Percentiles rank a stretch among this genome's conserved stretches.
These are phyloP conservation scores for Glyphotaelius pellucidus DNA, from an alignment of 2,888 invertebrate genomes.

Conservation along the genomic window DNA sequence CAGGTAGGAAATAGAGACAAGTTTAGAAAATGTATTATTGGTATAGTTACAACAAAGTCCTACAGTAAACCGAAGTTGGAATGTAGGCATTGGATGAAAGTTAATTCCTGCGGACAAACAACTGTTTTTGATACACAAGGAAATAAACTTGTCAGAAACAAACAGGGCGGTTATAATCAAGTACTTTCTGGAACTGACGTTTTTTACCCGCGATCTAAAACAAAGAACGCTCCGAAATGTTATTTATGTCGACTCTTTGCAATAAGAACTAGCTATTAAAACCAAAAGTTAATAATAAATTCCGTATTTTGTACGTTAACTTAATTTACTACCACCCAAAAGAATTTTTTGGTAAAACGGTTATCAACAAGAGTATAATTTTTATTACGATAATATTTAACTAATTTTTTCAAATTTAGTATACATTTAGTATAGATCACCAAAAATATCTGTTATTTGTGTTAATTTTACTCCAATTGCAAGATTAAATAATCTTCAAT, in stretches of 20 bases:
- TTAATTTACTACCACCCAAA: neutral
- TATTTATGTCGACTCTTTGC: neutral
- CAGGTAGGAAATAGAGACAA: neutral
- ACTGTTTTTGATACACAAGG: slow-evolving; percentile 22
- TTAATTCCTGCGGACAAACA: neutral
- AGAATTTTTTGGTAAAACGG: neutral
- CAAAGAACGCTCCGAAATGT: neutral
- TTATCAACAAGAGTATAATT: neutral
- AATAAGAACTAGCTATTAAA: neutral
- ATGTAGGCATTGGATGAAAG: neutral
- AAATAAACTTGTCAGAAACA: slow-evolving; percentile 38
- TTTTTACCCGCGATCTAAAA: slow-evolving; percentile 31
- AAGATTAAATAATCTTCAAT: too few species aligned
- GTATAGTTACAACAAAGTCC: neutral
- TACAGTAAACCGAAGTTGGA: neutral
- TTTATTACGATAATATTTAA: too few species aligned
- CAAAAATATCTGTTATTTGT: too few species aligned
- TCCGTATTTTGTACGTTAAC: neutral
- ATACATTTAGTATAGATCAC: too few species aligned
- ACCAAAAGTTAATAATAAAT: neutral
- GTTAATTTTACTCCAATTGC: too few species aligned
- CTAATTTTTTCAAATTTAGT: neutral
- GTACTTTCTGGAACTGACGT: slow-evolving; percentile 21
- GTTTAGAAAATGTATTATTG: neutral
- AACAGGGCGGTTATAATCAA: slow-evolving; percentile 28